Base-by-base conservation (phyloP, 2,113 vertebrate genomes). In the Cynocephalus volans region DNA sequence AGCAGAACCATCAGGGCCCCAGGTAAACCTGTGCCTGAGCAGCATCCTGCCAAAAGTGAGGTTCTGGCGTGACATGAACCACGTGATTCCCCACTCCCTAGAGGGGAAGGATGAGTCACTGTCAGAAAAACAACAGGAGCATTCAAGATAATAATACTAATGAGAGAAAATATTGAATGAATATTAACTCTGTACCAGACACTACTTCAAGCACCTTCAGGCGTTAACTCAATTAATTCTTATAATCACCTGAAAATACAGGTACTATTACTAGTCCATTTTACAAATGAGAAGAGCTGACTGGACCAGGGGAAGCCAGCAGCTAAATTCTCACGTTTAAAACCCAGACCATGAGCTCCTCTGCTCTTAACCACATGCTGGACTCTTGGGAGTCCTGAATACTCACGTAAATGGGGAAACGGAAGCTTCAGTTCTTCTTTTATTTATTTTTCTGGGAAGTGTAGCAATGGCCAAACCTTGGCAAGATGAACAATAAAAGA, bases 161-260 rank as follows among this genome's bases (percentile, higher is more conserved):
- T 1, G 4, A n/a, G 36, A 65, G 84, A n/a, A 54, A 11, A 1
- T n/a, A 26, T 0, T 0, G 10, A 52, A 0, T 8, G 41, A 17
- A 6, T 62, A 1, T 45, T 19, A 13, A 13, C 28, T 24, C 24
- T 48, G 62, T 41, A 23, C 28, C 75, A 19, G 67, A 3, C 19
- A 0, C 50, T 33, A 15, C 54, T 21, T 13, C 23, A 8, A 23
- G n/a, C 24, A 13, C 28, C 75, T 64, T 7, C 6, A 1, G 0
- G 2, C 14, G 21, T 28, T 8, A 19, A 10, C 58, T 65, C 28
- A 8, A 3, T 11, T 28, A 4, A 26, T 3, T 45, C 36, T 70
- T 60, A 10, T 4, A 0, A 6, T 24, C 19, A 4, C 18, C 50
- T 5, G 21, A 8, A n/a, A 65, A 52, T 19, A n/a, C 13, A 17